Percentiles rank a stretch among this genome's conserved stretches.
Conservation (phyloP, 2,797 vertebrate species). For the Neosilurus hyrtlii region DNA sequence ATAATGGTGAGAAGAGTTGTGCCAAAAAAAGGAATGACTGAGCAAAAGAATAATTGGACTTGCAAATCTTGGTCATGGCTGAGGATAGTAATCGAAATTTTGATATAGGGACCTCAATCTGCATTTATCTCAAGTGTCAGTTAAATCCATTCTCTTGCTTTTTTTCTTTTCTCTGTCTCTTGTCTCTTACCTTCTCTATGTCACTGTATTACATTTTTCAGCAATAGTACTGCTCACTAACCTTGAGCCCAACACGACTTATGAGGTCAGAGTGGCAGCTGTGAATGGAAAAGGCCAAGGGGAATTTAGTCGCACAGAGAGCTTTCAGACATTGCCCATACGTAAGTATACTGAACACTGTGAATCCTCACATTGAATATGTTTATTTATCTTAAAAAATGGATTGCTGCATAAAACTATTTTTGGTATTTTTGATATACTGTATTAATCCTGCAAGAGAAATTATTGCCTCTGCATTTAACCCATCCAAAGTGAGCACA, state of each 20-base stretch:
- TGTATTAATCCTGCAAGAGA: too few species aligned
- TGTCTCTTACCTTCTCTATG: not conserved
- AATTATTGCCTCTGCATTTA: too few species aligned
- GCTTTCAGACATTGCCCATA: slow-evolving; percentile 94
- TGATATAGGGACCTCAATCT: slow-evolving; percentile 24
- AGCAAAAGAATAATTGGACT: slow-evolving; percentile 35
- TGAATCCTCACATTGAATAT: not conserved
- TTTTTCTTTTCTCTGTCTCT: slow-evolving; percentile 18
- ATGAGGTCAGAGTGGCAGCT: slow-evolving; percentile 92
- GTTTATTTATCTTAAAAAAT: not conserved
- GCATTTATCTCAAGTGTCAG: slow-evolving; percentile 35
- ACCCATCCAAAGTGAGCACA: too few species aligned
- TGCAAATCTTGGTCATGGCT: slow-evolving; percentile 44
- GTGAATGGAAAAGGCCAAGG: slow-evolving; percentile 97
- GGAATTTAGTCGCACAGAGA: slow-evolving; percentile 91
- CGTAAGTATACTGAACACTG: slow-evolving; percentile 75
- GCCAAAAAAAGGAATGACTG: slow-evolving; percentile 38
- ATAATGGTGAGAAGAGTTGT: slow-evolving; percentile 45
- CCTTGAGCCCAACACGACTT: slow-evolving; percentile 95
- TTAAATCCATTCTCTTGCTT: slow-evolving; percentile 25
- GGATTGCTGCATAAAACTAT: not conserved
- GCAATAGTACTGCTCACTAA: slow-evolving; percentile 87
- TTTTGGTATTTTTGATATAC: not conserved
- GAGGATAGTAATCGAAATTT: slow-evolving; percentile 27
- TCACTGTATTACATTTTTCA: slow-evolving; percentile 55